Base-by-base conservation (phyloP, 2,888 invertebrate genomes). In the Diploptera punctata region DNA sequence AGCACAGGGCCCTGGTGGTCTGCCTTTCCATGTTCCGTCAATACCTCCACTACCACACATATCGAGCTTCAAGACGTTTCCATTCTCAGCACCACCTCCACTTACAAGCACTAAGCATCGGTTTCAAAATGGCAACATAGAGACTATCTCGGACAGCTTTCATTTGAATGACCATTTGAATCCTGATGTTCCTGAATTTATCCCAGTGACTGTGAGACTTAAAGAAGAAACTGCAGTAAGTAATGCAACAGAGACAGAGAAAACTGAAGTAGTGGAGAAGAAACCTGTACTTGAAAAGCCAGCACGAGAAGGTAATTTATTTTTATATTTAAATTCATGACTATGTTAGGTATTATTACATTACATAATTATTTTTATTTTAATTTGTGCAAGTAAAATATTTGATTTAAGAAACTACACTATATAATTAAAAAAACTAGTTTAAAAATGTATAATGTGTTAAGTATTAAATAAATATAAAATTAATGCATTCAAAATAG, bases 141-240 rank as follows among this genome's bases (percentile, higher is more conserved):
- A 47, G n/a, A n/a, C 3, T 4, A 4, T n/a, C 54, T 24, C 21
- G 18, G 52, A 61, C 38, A 21, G n/a, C 18, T 47, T 61, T 19
- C 68, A 33, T 7, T 5, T 49, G 13, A 43, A 16, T 76, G 92
- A 92, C 70, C 88, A 86, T 77, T 86, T 95, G 72, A 94, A 95
- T 84, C 94, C 94, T 2, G 91, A 94, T 81, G 95, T 95, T 67
- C 93, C 94, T 0, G 95, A 94, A 83, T 95, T 95, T 82, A 86
- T 95, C 76, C 94, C 95, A 77, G 84, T 86, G 75, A 71, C 62
- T 18, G 61, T 60, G 77, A 61, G 72, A 65, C 10, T 72, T 43
- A 73, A 68, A 70, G 83, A 82, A 68, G 83, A 84, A 73, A 80
- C 80, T 68, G 80, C 80, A 73, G 79, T 72, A 79, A 75, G 81